phyloP scores from a whole-genome alignment of 1,140 invertebrate species.

The Drosophila ananassae region DNA sequence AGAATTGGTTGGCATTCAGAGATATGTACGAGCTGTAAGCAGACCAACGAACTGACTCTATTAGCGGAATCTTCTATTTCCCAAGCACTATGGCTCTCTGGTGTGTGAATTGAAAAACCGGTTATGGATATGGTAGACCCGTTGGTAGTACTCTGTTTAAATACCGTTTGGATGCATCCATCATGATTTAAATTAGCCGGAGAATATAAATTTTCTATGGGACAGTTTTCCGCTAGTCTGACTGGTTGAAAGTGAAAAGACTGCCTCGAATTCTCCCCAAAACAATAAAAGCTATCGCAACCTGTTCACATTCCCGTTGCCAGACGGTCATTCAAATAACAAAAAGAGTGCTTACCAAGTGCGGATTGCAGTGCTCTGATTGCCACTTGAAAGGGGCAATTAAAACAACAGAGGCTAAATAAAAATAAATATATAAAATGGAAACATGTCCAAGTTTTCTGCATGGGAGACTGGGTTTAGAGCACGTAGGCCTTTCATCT shows the following conservation, averaged over 20 bases:
- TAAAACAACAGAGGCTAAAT: slow-evolving; percentile 5
- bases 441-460: slow-evolving; percentile 28
- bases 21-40: slow-evolving; percentile 5
- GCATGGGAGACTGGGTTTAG: slow-evolving; percentile 43
- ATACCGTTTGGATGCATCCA: slow-evolving; percentile 59
- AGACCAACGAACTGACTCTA: slow-evolving; percentile 7
- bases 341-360: slow-evolving; percentile 3
- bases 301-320: slow-evolving; percentile 31
- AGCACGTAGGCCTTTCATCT: slow-evolving; percentile 41
- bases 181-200: slow-evolving; percentile 61
- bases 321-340: slow-evolving; percentile 5
- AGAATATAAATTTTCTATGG: slow-evolving; percentile 48
- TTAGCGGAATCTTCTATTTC: slow-evolving; percentile 43
- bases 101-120: slow-evolving; percentile 62
- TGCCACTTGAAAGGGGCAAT: slow-evolving; percentile 41
- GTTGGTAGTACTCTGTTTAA: neutral
- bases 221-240: slow-evolving; percentile 28
- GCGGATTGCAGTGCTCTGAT: slow-evolving; percentile 24
- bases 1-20: slow-evolving; percentile 46
- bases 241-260: slow-evolving; percentile 62
- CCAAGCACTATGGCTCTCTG: slow-evolving; percentile 36
- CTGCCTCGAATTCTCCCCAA: slow-evolving; percentile 5
- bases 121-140: slow-evolving; percentile 31
- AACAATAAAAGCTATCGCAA: slow-evolving; percentile 27
- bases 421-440: slow-evolving; percentile 1